A percentile compares a stretch with the other conserved stretches of the same genome.
phyloP scores from a whole-genome alignment of 1,140 invertebrate genomes.

The Drosophila pectinifera region DNA sequence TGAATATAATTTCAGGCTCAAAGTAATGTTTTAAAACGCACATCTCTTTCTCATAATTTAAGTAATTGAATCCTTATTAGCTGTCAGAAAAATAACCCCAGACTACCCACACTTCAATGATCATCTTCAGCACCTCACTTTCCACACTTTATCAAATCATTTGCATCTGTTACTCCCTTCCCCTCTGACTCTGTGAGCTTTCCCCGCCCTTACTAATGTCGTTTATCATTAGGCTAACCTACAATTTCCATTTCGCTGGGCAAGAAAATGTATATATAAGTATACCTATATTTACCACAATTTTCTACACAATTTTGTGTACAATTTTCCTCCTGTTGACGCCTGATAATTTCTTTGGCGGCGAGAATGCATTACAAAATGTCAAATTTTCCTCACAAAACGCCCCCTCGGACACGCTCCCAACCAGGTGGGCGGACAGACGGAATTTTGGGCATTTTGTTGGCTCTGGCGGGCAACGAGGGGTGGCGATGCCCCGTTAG shows the following conservation, averaged over 20 bases:
- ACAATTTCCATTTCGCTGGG: slow-evolving; percentile 29
- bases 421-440: slow-evolving; percentile 41
- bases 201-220: slow-evolving; percentile 63
- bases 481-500: slow-evolving; percentile 35
- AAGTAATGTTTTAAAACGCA: neutral
- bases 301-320: slow-evolving; percentile 40
- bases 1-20: neutral
- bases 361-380: slow-evolving; percentile 67
- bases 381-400: slow-evolving; percentile 65
- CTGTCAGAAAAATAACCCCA: neutral
- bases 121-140: slow-evolving; percentile 14
- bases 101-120: slow-evolving; percentile 41
- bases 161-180: neutral
- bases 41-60: neutral
- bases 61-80: neutral
- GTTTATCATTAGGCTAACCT: slow-evolving; percentile 75
- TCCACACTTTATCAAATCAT: slow-evolving; percentile 22
- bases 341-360: slow-evolving; percentile 75
- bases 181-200: neutral
- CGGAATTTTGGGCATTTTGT: slow-evolving; percentile 19
- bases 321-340: slow-evolving; percentile 75
- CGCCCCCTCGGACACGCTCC: slow-evolving; percentile 67
- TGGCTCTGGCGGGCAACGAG: too few species aligned
- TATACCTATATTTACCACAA: slow-evolving; percentile 43
- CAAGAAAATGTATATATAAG: slow-evolving; percentile 42